phyloP scores from a whole-genome alignment of 2,797 vertebrate species.

The Scolopax bukidnonensis region DNA sequence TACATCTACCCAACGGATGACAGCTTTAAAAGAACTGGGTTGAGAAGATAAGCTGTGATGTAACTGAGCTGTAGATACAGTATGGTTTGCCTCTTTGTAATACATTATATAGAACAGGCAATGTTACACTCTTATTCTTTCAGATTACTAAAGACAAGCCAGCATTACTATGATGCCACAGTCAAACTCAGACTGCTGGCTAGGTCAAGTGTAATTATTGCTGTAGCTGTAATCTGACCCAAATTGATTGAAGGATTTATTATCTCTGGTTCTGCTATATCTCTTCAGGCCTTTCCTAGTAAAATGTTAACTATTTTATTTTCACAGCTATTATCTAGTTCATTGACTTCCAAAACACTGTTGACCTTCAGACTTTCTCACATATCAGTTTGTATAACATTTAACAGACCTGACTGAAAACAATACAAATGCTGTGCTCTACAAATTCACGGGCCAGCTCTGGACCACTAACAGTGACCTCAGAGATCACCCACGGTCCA shows the following conservation, averaged over 20 bases:
- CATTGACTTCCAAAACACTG: not conserved
- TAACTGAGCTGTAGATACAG: not conserved
- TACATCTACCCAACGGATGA: not conserved
- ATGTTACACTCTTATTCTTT: not conserved
- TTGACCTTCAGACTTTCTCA: conserved; percentile 8
- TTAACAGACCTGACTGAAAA: not conserved
- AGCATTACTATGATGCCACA: not conserved
- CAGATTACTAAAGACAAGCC: not conserved
- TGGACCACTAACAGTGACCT: not conserved
- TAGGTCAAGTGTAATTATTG: not conserved
- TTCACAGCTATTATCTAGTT: not conserved
- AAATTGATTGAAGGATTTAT: not conserved
- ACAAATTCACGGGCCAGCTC: not conserved
- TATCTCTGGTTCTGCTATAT: not conserved
- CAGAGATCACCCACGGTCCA: not conserved
- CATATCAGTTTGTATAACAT: not conserved
- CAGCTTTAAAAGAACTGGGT: not conserved
- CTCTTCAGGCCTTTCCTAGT: not conserved
- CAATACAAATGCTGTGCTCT: not conserved
- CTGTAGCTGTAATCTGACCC: not conserved
- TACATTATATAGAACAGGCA: not conserved
- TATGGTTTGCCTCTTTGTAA: not conserved
- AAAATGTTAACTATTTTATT: not conserved
- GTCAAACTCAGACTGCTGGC: not conserved
- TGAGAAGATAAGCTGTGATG: not conserved